These are phyloP conservation scores for Heteropelma amictum DNA, from an alignment of 2,888 invertebrate genomes.

Conservation along the genomic window DNA sequence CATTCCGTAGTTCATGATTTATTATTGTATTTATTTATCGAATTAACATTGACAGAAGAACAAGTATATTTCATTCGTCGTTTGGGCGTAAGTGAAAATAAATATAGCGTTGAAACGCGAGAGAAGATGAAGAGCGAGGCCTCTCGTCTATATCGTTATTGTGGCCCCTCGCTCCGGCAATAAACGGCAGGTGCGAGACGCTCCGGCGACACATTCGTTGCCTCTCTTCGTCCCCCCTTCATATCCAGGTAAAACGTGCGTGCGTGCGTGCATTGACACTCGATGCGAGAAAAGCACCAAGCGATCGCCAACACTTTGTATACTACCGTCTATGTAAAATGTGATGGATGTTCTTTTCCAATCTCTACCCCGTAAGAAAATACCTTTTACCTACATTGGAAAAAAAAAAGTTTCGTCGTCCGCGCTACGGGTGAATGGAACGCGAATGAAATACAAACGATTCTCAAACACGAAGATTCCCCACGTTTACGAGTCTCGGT, in stretches of 20 bases:
- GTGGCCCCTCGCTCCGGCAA: too few species aligned
- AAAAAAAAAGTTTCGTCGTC: too few species aligned
- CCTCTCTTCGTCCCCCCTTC: slow-evolving; percentile 31
- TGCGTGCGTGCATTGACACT: slow-evolving; percentile 65
- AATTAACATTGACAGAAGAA: background rate
- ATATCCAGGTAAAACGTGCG: slow-evolving; percentile 58
- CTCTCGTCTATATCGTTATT: slow-evolving; percentile 54
- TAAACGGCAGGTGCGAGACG: slow-evolving; percentile 72
- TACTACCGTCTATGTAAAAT: background rate
- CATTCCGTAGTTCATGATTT: too few species aligned
- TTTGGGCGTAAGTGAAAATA: slow-evolving; percentile 15
- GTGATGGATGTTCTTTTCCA: too few species aligned
- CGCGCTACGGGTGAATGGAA: too few species aligned
- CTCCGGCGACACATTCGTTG: slow-evolving; percentile 53
- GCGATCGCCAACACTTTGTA: background rate
- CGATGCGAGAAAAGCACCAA: slow-evolving; percentile 57
- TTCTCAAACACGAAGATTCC: background rate
- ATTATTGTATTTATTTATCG: too few species aligned
- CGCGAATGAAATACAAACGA: too few species aligned
- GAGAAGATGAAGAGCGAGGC: slow-evolving; percentile 42
- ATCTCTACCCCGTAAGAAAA: too few species aligned
- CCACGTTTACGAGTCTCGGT: background rate
- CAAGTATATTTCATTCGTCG: background rate
- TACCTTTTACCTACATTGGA: too few species aligned
- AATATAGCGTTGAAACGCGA: slow-evolving; percentile 5